Conservation (phyloP, 1,140 invertebrate species). For the Nephotettix cincticeps region DNA sequence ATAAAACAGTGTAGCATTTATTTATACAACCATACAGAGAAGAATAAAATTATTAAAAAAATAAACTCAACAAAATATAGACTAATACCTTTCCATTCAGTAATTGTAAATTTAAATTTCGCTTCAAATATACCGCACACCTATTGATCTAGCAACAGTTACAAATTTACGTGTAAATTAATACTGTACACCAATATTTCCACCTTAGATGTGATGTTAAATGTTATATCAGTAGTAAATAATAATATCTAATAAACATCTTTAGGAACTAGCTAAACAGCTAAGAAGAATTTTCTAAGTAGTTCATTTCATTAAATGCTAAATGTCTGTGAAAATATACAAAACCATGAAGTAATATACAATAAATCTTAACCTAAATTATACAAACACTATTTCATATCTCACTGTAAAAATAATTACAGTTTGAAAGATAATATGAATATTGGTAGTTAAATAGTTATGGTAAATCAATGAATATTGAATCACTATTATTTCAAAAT, state of each 20-base stretch:
- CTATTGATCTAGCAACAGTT: too few relatives aligned
- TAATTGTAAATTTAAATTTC: too few relatives aligned
- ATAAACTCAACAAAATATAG: background rate
- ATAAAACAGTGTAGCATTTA: background rate
- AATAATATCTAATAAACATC: too few relatives aligned
- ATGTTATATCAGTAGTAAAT: too few relatives aligned
- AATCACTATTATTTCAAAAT: too few relatives aligned
- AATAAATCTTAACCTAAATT: background rate
- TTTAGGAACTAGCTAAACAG: constrained; percentile 16
- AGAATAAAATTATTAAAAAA: background rate
- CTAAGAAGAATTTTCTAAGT: background rate
- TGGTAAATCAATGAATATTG: too few relatives aligned
- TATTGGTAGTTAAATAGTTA: too few relatives aligned
- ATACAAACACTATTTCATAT: constrained; percentile 2
- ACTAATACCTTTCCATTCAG: too few relatives aligned
- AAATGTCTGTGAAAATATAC: constrained; percentile 6
- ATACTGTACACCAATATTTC: too few relatives aligned
- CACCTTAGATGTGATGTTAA: too few relatives aligned
- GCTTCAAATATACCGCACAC: too few relatives aligned
- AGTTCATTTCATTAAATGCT: background rate
- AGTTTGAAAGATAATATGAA: background rate
- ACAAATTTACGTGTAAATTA: too few relatives aligned
- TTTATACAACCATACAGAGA: constrained; percentile 4
- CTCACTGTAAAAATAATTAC: constrained; percentile 6
- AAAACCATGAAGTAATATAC: constrained; percentile 9